A percentile compares a stretch with the other conserved stretches of the same genome.
phyloP scores from a whole-genome alignment of 2,888 invertebrate genomes.

The Mimas tiliae region DNA sequence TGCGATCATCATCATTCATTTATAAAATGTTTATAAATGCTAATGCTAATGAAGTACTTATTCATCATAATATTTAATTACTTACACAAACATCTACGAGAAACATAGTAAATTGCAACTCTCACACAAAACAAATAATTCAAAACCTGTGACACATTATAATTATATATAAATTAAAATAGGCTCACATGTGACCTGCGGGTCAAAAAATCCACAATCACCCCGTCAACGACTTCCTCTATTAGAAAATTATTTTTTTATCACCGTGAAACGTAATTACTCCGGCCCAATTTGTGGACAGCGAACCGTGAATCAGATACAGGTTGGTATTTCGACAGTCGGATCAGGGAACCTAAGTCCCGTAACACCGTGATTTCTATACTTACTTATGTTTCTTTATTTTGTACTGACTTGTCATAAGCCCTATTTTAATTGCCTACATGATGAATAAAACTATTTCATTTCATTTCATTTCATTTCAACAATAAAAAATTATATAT shows the following conservation, averaged over 20 bases:
- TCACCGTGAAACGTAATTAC: slow-evolving; percentile 67
- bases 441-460: too few species aligned
- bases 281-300: slow-evolving; percentile 66
- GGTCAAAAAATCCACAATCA: slow-evolving; percentile 44
- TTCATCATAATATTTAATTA: neutral
- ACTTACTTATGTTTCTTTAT: too few species aligned
- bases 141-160: slow-evolving; percentile 12
- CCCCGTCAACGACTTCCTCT: slow-evolving; percentile 60
- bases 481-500: neutral
- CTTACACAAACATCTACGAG: neutral
- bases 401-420: too few species aligned
- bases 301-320: slow-evolving; percentile 54
- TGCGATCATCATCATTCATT: too few species aligned
- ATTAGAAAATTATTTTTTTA: slow-evolving; percentile 60
- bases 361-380: too few species aligned
- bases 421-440: too few species aligned
- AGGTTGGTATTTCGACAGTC: neutral
- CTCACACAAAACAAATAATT: slow-evolving; percentile 2
- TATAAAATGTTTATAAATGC: too few species aligned
- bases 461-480: too few species aligned
- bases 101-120: neutral
- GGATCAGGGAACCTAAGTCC: neutral
- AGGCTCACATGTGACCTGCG: slow-evolving; percentile 31
- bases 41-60: too few species aligned
- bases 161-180: slow-evolving; percentile 29